Conservation (phyloP, 2,888 invertebrate species). For the Exocentrus adspersus region DNA sequence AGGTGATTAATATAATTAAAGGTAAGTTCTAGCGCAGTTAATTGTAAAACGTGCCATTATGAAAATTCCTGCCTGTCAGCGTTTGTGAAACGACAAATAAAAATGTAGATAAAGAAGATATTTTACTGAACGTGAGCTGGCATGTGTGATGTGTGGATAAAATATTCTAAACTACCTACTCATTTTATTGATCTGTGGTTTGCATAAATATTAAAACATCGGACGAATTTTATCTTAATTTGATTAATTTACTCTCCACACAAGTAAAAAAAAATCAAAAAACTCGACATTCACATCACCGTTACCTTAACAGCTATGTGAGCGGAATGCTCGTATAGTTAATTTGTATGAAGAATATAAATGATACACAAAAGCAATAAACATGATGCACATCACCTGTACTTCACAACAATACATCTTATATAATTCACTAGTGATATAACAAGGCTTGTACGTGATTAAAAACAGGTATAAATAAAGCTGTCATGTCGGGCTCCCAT, state of each 20-base stretch:
- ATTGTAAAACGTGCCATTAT: conserved; percentile 1
- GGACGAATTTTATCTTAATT: too few species aligned
- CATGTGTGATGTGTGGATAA: too few species aligned
- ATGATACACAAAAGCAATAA: conserved; percentile 12
- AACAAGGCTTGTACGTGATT: conserved; percentile 2
- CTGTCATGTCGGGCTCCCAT: neutral
- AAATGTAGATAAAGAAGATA: too few species aligned
- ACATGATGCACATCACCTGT: neutral
- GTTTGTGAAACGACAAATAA: too few species aligned
- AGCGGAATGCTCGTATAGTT: neutral
- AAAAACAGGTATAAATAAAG: conserved; percentile 6
- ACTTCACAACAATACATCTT: neutral
- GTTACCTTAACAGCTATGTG: neutral
- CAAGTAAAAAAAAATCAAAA: too few species aligned
- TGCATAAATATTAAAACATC: too few species aligned
- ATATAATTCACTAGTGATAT: conserved; percentile 2
- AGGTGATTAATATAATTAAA: conserved; percentile 11
- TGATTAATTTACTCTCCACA: too few species aligned
- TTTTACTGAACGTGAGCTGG: too few species aligned
- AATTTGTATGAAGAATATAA: conserved; percentile 4
- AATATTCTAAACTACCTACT: too few species aligned
- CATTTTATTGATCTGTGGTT: too few species aligned
- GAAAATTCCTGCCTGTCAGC: neutral
- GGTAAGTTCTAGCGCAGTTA: neutral
- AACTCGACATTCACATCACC: neutral